Conservation (phyloP, 2,113 vertebrate genomes). For the Telmatochromis sp. region DNA sequence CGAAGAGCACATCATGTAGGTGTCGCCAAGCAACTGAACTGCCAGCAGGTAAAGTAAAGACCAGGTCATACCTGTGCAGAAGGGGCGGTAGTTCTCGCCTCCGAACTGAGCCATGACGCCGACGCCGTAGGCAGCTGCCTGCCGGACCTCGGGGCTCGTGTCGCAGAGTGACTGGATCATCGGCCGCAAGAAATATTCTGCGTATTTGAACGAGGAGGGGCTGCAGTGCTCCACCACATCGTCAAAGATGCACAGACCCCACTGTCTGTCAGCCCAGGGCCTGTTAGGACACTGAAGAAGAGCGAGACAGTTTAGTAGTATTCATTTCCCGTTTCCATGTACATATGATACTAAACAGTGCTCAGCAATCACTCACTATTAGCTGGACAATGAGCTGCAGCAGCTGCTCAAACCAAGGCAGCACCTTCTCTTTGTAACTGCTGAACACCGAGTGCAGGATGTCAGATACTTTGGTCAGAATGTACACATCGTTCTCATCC, state of each 20-base stretch:
- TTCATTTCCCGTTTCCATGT: rapidly evolving
- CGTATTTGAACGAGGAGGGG: slow-evolving; percentile 93
- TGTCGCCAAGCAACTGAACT: no score
- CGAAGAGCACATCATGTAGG: background rate
- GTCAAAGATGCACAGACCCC: slow-evolving; percentile 98
- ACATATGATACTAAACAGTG: rapidly evolving
- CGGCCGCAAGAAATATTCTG: slow-evolving; percentile 86
- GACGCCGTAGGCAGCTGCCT: slow-evolving; percentile 91
- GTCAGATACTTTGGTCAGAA: slow-evolving; percentile 97
- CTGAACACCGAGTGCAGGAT: slow-evolving; percentile 98
- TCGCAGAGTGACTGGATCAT: slow-evolving; percentile 91
- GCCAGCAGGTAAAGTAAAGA: background rate
- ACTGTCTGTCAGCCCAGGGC: slow-evolving; percentile 95
- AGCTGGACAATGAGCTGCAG: slow-evolving; percentile 93
- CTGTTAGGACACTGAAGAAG: slow-evolving; percentile 83
- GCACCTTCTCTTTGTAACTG: slow-evolving; percentile 92
- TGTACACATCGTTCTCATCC: slow-evolving; percentile 98
- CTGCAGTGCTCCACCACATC: slow-evolving; percentile 97
- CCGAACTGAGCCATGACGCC: slow-evolving; percentile 97
- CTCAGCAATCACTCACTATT: slow-evolving; percentile 78
- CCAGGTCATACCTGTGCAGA: slow-evolving; percentile 81
- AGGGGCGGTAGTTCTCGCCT: slow-evolving; percentile 90
- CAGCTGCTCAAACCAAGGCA: slow-evolving; percentile 96
- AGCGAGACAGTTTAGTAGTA: rapidly evolving
- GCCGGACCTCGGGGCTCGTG: slow-evolving; percentile 88